These are phyloP conservation scores for Aleadryas rufinucha DNA, from an alignment of 2,113 vertebrate species.

Conservation along the genomic window DNA sequence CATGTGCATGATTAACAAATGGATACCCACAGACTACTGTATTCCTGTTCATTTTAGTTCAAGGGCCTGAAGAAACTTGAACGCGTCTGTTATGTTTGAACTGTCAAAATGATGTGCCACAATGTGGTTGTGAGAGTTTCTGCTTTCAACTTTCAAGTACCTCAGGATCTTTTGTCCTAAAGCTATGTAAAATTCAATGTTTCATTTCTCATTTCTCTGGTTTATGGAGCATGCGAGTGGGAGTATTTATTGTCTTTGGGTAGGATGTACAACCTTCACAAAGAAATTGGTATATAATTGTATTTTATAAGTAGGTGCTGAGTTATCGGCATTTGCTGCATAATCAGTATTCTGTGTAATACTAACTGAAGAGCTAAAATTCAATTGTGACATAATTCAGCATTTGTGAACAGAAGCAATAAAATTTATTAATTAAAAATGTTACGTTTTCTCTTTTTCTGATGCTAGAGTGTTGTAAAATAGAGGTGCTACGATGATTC, in stretches of 20 bases:
- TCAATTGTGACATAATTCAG: not conserved
- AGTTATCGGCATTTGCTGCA: not conserved
- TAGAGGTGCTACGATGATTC: not conserved
- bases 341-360: not conserved
- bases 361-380: not conserved
- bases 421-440: conserved; percentile 29
- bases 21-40: not conserved
- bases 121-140: not conserved
- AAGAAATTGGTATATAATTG: not conserved
- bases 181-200: not conserved
- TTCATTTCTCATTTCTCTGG: not conserved
- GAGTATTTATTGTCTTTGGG: not conserved
- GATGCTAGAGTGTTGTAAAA: not conserved
- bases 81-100: not conserved
- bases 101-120: not conserved
- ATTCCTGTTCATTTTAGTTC: not conserved
- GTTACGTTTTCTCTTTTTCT: not conserved
- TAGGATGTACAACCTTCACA: not conserved
- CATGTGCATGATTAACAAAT: not conserved
- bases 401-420: not conserved
- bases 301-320: not conserved
- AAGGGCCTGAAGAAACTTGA: not conserved
- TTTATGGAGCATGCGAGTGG: not conserved
- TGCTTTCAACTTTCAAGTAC: not conserved
- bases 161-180: not conserved